A percentile compares a stretch with the other conserved stretches of the same genome.
Evolutionary conservation across 2,113 vertebrate species (phyloP).

Genomic region (Plecturocebus donacophilus): DNA sequence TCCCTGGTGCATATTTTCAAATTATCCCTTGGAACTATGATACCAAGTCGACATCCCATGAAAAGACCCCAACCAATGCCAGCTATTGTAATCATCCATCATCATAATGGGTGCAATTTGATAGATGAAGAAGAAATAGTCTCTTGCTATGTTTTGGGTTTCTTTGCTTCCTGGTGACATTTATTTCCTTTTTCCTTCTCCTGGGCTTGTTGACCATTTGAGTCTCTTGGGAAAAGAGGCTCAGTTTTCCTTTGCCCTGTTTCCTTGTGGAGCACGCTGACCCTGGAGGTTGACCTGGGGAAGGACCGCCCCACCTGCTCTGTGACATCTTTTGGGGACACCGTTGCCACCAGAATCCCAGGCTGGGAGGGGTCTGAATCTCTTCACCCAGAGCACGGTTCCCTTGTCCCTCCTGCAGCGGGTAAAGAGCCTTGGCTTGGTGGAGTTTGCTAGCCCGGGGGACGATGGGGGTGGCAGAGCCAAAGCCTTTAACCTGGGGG

Average conservation of each 20-base stretch:
- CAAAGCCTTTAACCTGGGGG: background rate
- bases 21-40: background rate
- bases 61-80: background rate
- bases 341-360: background rate
- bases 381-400: background rate
- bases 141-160: background rate
- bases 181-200: background rate
- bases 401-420: background rate
- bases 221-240: background rate
- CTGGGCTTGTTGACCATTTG: background rate
- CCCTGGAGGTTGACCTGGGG: background rate
- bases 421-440: background rate
- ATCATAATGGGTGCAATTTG: background rate
- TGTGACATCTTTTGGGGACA: background rate
- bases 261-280: background rate
- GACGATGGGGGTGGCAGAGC: background rate
- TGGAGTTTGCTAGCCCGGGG: background rate
- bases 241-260: background rate
- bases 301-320: background rate
- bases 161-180: conserved; percentile 1
- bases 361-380: background rate
- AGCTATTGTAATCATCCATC: background rate
- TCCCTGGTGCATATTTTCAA: background rate
- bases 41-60: background rate
- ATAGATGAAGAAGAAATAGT: background rate